phyloP scores from a whole-genome alignment of 2,888 invertebrate genomes.

The Pristionchus mayeri region DNA sequence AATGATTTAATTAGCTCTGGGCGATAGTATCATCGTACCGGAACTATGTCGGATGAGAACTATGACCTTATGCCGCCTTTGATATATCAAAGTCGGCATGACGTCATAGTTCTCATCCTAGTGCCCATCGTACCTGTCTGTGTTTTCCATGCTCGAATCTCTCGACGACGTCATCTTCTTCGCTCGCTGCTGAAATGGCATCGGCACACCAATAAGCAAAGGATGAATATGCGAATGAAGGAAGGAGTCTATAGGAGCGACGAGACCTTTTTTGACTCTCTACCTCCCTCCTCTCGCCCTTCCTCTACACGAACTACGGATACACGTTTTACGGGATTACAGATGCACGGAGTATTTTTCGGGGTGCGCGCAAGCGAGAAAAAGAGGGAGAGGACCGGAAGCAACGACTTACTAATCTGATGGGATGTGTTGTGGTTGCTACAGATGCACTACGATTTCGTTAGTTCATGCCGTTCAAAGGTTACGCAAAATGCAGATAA shows the following conservation, averaged over 20 bases:
- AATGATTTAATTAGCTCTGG: too few relatives aligned
- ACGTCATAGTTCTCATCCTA: too few relatives aligned
- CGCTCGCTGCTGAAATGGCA: slow-evolving; percentile 17
- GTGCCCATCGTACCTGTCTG: slow-evolving; percentile 62
- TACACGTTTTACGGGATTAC: background rate
- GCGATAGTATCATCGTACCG: too few relatives aligned
- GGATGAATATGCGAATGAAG: slow-evolving; percentile 3
- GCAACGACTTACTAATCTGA: background rate
- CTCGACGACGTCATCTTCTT: slow-evolving; percentile 68
- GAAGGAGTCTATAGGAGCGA: background rate
- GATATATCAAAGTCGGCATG: too few relatives aligned
- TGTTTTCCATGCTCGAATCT: slow-evolving; percentile 72
- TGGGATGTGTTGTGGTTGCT: background rate
- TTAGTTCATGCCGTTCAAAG: too few relatives aligned
- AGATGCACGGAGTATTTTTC: background rate
- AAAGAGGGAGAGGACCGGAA: slow-evolving; percentile 5
- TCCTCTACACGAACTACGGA: background rate
- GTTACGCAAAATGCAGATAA: too few relatives aligned
- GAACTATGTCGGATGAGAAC: too few relatives aligned
- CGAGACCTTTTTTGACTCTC: background rate
- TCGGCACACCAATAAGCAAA: background rate
- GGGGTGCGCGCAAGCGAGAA: background rate
- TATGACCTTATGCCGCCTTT: too few relatives aligned
- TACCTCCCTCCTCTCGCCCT: background rate
- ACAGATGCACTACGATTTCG: background rate